Evolutionary conservation across 2,888 invertebrate genomes (phyloP).

Genomic region (Nemotelus pantherinus): DNA sequence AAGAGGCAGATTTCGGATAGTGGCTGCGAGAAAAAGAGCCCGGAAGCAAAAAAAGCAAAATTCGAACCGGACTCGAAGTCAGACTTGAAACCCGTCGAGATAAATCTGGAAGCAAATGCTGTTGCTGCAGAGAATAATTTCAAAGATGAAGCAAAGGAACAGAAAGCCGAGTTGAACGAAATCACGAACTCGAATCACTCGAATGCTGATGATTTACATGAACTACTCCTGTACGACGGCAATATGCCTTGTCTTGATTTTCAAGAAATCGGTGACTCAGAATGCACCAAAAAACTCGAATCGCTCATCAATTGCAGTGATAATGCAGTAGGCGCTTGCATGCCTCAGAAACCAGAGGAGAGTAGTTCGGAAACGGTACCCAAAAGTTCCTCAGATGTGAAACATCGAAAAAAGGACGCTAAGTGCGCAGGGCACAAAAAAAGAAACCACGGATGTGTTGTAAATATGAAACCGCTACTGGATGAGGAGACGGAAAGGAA

Average conservation of each 20-base stretch:
- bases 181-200: slow-evolving; percentile 30
- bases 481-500: slow-evolving; percentile 62
- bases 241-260: slow-evolving; percentile 27
- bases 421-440: slow-evolving; percentile 23
- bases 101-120: neutral
- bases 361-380: neutral
- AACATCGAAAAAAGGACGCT: slow-evolving; percentile 45
- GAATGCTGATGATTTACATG: slow-evolving; percentile 24
- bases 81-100: slow-evolving; percentile 11
- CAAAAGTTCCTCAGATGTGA: neutral
- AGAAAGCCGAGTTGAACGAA: slow-evolving; percentile 58
- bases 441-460: slow-evolving; percentile 45
- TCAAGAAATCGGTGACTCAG: slow-evolving; percentile 39
- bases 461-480: slow-evolving; percentile 60
- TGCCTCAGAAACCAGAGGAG: slow-evolving; percentile 15
- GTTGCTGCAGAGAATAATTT: neutral
- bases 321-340: slow-evolving; percentile 16
- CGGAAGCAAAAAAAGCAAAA: slow-evolving; percentile 67
- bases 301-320: slow-evolving; percentile 23
- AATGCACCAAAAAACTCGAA: slow-evolving; percentile 33
- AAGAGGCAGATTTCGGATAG: slow-evolving; percentile 71
- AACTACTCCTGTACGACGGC: slow-evolving; percentile 29
- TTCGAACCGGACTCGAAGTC: slow-evolving; percentile 54
- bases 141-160: slow-evolving; percentile 51
- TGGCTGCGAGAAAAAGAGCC: slow-evolving; percentile 66